Evolutionary conservation across 1,140 invertebrate genomes (phyloP), one percentile per base, ranked within the genome.

Genomic region (Cyphomyrmex costatus): DNA sequence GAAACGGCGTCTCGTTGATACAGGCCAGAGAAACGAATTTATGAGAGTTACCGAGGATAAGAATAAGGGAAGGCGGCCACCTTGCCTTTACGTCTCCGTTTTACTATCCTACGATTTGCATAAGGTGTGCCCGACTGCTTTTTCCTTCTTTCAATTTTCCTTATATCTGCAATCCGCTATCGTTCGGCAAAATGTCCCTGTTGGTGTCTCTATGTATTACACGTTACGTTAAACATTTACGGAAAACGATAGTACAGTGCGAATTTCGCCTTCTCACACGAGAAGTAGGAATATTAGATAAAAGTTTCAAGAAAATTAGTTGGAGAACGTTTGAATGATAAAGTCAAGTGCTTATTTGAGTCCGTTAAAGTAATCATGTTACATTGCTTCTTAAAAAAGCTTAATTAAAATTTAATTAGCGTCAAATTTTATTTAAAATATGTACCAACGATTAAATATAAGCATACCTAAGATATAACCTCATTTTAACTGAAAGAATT

Each of bases 1-100:
- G 78, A 74, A 79, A 83, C 88, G 91, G 89, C 70, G 86, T 82
- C 87, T 88, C 92, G 91, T 92, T 92, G 93, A 94, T 93, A 92
- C 85, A 87, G 80, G 88, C 86, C 79, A 76, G 63, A 68, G 49
- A n/a, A 83, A 60, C 66, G 79, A 90, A 88, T 92, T 93, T 94
- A 92, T 92, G 91, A 85, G 78, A 90, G 73, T 88, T 88, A 82
- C 88, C 84, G 79, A 42, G 66, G 53, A 71, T 90, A 91, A 92
- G 90, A 92, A 92, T 92, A 91, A 91, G 78, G 88, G 73, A 49
- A 19, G 21, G 14, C 24, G 36, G 66, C 46, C 65, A 60, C 21
- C 33, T 87, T 27, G 65, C 73, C 68, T 92, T 92, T 92, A 91
- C 78, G 89, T 90, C 82, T 87, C 56, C 87, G 85, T 83, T 88